Evolutionary conservation across 2,888 invertebrate genomes (phyloP).

Genomic region (Folsomia candida): DNA sequence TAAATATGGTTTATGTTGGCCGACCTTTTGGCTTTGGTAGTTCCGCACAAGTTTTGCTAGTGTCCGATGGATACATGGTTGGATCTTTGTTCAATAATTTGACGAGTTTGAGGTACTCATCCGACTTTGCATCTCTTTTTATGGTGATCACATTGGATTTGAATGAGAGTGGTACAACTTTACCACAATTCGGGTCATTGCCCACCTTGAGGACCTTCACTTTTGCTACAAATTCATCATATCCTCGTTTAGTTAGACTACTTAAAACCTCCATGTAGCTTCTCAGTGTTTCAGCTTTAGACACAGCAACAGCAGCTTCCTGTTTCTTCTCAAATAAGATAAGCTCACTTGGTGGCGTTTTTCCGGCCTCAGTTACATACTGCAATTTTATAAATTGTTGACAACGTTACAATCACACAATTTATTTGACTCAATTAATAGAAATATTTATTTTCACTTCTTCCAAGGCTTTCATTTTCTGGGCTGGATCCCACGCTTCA

Average conservation of each 20-base stretch:
- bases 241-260: neutral
- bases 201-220: neutral
- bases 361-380: too few species aligned
- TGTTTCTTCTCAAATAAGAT: too few species aligned
- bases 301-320: neutral
- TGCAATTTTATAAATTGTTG: too few species aligned
- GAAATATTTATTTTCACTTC: too few species aligned
- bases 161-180: neutral
- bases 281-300: neutral
- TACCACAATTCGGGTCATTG: neutral
- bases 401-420: too few species aligned
- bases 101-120: neutral
- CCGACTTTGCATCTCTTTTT: neutral
- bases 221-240: neutral
- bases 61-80: neutral
- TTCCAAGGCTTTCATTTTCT: too few species aligned
- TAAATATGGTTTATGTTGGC: neutral
- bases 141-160: neutral
- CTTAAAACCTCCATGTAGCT: neutral
- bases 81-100: neutral
- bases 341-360: too few species aligned
- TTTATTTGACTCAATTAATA: too few species aligned
- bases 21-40: conserved; percentile 1
- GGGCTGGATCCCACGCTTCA: too few species aligned
- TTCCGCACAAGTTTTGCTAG: conserved; percentile 16